Conservation (phyloP, 2,797 vertebrate genomes). For the Centropyge bicolor region DNA sequence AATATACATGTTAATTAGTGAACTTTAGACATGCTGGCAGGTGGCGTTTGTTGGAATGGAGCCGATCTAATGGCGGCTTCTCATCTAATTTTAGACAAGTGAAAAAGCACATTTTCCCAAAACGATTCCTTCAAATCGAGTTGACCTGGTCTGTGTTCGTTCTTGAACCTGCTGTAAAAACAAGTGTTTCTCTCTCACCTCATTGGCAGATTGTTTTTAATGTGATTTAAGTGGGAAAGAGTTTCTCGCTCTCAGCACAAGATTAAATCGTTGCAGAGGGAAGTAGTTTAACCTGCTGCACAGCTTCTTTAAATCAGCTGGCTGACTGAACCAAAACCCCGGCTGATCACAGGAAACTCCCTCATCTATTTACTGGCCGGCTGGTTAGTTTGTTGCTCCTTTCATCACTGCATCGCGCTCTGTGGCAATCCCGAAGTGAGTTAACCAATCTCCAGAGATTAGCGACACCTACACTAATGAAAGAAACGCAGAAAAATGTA, state of each 20-base stretch:
- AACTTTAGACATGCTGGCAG: background rate
- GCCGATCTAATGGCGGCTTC: background rate
- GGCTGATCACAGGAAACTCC: slow-evolving; percentile 56
- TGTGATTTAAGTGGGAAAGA: slow-evolving; percentile 40
- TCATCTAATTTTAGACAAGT: background rate
- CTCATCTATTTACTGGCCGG: slow-evolving; percentile 62
- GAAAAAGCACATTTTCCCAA: background rate
- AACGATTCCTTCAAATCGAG: background rate
- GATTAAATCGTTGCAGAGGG: slow-evolving; percentile 39
- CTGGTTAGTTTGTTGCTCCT: slow-evolving; percentile 58
- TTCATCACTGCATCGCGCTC: slow-evolving; percentile 22
- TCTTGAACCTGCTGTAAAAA: slow-evolving; percentile 21
- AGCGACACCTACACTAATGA: slow-evolving; percentile 64
- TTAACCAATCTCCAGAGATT: slow-evolving; percentile 56
- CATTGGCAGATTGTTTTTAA: slow-evolving; percentile 9
- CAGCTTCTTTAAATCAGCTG: slow-evolving; percentile 52
- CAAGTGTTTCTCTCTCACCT: slow-evolving; percentile 21
- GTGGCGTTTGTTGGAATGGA: background rate
- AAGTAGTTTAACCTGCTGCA: slow-evolving; percentile 19
- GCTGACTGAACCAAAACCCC: slow-evolving; percentile 45
- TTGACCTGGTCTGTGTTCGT: background rate
- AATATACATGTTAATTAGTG: background rate
- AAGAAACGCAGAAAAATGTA: slow-evolving; percentile 65
- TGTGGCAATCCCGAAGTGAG: slow-evolving; percentile 41
- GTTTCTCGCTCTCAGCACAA: slow-evolving; percentile 16